Evolutionary conservation across 92 coral and sea anemone genomes (phyloP), one percentile per base, ranked within the genome.

Genomic region (Phenganax marumi): DNA sequence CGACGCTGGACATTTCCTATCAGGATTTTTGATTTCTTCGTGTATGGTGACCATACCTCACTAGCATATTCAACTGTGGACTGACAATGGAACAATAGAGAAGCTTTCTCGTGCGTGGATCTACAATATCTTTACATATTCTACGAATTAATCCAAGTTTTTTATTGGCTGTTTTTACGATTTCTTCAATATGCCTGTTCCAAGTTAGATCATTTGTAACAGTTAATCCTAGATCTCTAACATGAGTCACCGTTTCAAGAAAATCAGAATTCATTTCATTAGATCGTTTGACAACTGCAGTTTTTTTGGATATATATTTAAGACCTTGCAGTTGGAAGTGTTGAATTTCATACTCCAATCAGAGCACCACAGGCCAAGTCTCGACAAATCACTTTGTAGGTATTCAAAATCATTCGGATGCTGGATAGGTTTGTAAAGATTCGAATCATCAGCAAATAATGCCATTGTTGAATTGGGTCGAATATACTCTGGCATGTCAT

Each of bases 201-300:
- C 85, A 81, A 13, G 71, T 58, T 3, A 81, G 66, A 50, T 60
- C 79, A 9, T 70, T 70, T 33, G 89, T 85, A 26, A 89, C 58
- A 75, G 82, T 85, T 68, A 86, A 78, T 66, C 89, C 87, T 60
- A 89, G 81, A 26, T 89, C 85, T 46, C 25, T 33, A 33, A 33
- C 43, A 85, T 46, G 69, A 69, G 58, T 81, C 68, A 51, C 80
- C 57, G 16, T 63, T 63, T 63, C 70, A 2, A 63, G 70, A 22
- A 22, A 1, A 63, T 1, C 7, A 18, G 70, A 63, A 63, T 63
- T 63, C 70, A 63, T 63, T 63, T 63, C 70, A 26, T 61, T 6
- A 18, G 70, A 63, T 18, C 70, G 22, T 0, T 63, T 39, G 26
- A 63, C 70, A 10, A 18, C 16, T 0, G 70, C 22, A 63, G 26